phyloP scores from a whole-genome alignment of 2,113 vertebrate species.

The Antechinus stuartii region DNA sequence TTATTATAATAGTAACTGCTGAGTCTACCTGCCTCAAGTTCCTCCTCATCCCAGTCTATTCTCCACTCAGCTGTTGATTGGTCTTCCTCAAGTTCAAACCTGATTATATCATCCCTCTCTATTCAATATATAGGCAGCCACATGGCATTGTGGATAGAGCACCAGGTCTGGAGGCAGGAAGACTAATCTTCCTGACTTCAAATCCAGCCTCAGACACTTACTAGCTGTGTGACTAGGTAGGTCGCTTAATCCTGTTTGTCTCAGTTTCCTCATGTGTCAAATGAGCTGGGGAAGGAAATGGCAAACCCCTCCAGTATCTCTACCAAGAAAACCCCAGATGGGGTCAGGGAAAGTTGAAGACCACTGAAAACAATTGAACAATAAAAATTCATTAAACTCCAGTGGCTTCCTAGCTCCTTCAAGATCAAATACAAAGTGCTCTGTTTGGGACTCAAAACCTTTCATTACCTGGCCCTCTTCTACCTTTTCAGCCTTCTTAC shows the following conservation, averaged over 20 bases:
- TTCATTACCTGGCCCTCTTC: not conserved
- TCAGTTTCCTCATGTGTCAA: not conserved
- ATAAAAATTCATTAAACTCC: not conserved
- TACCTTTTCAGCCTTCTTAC: not conserved
- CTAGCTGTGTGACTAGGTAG: not conserved
- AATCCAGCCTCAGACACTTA: not conserved
- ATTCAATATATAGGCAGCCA: not conserved
- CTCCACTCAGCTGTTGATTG: too few species aligned
- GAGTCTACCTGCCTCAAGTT: too few species aligned
- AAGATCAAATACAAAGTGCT: not conserved
- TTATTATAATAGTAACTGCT: too few species aligned
- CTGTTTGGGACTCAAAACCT: not conserved
- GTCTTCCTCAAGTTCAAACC: not conserved
- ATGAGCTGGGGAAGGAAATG: not conserved
- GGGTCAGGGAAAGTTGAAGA: not conserved
- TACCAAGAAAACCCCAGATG: not conserved
- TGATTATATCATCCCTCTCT: not conserved
- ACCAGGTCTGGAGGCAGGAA: not conserved
- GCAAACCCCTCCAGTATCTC: not conserved
- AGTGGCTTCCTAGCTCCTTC: not conserved
- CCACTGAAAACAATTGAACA: not conserved
- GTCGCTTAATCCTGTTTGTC: not conserved
- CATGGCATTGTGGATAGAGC: not conserved
- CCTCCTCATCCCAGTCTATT: too few species aligned
- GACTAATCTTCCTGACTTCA: not conserved